These are phyloP conservation scores for Leptodactylus fallax DNA, from an alignment of 2,797 vertebrate species.

Conservation along the genomic window DNA sequence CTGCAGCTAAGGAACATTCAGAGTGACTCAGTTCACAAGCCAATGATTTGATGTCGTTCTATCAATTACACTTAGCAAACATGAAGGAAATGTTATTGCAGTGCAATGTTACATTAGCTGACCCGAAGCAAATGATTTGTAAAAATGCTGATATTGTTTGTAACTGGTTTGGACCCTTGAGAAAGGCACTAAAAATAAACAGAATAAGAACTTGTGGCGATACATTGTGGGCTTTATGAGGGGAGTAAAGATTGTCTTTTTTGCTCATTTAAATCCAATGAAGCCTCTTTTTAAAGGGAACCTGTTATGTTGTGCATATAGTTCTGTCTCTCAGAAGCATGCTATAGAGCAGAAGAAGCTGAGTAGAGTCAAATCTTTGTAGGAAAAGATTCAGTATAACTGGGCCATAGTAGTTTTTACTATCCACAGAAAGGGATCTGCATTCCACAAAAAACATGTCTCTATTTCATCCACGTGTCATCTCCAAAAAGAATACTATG, in stretches of 20 bases:
- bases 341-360: no score
- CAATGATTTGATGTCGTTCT: conserved; percentile 7
- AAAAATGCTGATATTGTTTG: conserved; percentile 6
- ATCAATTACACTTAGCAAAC: conserved; percentile 22
- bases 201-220: no score
- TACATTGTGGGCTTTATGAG: not conserved
- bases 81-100: not conserved
- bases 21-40: conserved; percentile 4
- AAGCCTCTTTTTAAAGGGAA: not conserved
- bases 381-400: no score
- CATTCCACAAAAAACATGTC: no score
- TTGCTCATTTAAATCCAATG: not conserved
- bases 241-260: not conserved
- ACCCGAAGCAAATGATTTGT: conserved; percentile 1
- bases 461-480: no score
- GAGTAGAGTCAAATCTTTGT: no score
- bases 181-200: not conserved
- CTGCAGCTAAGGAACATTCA: conserved; percentile 10
- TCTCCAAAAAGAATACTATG: no score
- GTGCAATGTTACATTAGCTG: conserved; percentile 1
- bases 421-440: no score
- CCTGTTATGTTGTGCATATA: no score
- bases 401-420: no score
- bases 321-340: no score
- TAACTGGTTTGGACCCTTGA: not conserved